Base-by-base conservation (phyloP, 1,140 invertebrate genomes). In the Anoplolepis gracilipes region DNA sequence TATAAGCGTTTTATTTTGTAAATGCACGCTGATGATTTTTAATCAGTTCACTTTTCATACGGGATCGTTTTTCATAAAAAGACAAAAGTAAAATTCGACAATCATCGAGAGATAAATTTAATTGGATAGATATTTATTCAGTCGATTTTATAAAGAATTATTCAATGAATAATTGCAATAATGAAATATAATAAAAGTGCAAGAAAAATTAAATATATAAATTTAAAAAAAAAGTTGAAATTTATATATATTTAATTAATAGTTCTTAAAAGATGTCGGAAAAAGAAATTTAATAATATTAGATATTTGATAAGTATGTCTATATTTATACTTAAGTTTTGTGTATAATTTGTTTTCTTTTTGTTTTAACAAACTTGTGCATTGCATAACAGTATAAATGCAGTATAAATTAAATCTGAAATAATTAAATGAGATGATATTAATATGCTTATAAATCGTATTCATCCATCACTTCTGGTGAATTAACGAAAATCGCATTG, bases 361-460 rank as follows among this genome's bases (percentile, higher is more conserved):
- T 11, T 5, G 11, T 72, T 5, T 13, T 42, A 57, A 33, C n/a
- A 42, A 69, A 81, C 57, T 70, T 55, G 4, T 36, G 30, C 46
- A 36, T 55, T 30, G 33, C 16, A 28, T 10, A 76, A 36, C 2
- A 28, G n/a, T 5, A 36, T 67, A n/a, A n/a, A n/a, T n/a, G n/a
- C n/a, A n/a, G n/a, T n/a, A 59, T 33, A 55, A 78, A 62, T 78
- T 78, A 78, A 65, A 67, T 79, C 3, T 28, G 42, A 36, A 78
- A 67, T 67, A 4, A 36, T 30, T 67, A 55, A 22, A 53, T 30
- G 10, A 3, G 19, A 30, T n/a, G 6, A 72, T 8, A 72, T 42
- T 72, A n/a, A n/a, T 73, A 33, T 61, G 19, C 28, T 59, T 25
- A 59, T 33, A 82, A 82, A 72, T 82, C n/a, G 28, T 59, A 69